Evolutionary conservation across 2,888 invertebrate genomes (phyloP).

Genomic region (Baccha elongata): DNA sequence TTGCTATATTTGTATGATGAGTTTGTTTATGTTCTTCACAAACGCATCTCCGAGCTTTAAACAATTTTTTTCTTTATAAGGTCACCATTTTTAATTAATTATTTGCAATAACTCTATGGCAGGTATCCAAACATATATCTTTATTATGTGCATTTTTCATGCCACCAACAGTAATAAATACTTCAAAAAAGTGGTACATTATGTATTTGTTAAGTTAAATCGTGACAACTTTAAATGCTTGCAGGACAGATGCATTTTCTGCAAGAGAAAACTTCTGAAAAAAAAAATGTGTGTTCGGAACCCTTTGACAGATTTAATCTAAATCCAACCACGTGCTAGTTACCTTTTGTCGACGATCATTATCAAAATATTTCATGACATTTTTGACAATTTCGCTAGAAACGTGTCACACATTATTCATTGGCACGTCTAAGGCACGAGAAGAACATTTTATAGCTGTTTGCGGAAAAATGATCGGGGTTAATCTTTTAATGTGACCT

Average conservation of each 20-base stretch:
- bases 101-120: too few relatives aligned
- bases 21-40: too few relatives aligned
- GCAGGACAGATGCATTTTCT: neutral
- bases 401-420: conserved; percentile 20
- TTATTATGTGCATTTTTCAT: too few relatives aligned
- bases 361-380: conserved; percentile 22
- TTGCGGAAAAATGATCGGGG: conserved; percentile 25
- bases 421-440: conserved; percentile 20
- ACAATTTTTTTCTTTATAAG: too few relatives aligned
- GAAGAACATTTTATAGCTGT: neutral
- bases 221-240: too few relatives aligned
- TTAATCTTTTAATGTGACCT: conserved; percentile 69
- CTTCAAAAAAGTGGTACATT: too few relatives aligned
- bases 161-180: too few relatives aligned
- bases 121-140: too few relatives aligned
- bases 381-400: neutral
- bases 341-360: conserved; percentile 24
- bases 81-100: too few relatives aligned
- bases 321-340: conserved; percentile 55
- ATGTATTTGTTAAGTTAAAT: too few relatives aligned
- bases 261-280: neutral
- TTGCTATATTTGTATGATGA: too few relatives aligned
- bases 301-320: conserved; percentile 41
- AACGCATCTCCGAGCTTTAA: too few relatives aligned
- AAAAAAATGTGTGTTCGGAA: conserved; percentile 1